Evolutionary conservation across 2,797 vertebrate species (phyloP), one percentile per base, ranked within the genome.

Genomic region (Parotocinclus haroldoi): DNA sequence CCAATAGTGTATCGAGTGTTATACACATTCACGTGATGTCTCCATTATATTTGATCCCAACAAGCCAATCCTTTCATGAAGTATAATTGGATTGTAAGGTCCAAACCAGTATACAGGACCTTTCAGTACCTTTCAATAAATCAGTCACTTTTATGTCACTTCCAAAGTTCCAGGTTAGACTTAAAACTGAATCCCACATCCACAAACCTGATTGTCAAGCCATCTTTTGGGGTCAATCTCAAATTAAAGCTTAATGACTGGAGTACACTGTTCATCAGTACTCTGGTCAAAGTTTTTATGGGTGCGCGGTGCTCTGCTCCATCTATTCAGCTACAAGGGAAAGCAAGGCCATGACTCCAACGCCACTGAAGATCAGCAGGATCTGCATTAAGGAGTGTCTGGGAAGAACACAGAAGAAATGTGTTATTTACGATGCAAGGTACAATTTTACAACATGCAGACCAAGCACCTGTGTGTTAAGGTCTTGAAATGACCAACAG

Each of bases 311-410:
- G 9, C 10, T 10, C 42, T 10, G 9, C 4, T 44, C 42, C 4
- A 36, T 13, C 49, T 69, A 95, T 69, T 92, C 92, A 0, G 91
- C 84, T 11, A 91, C 82, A 54, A 87, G 76, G 0, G 96, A 94
- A 52, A 98, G 88, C 75, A 94, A 76, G 72, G 93, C 94, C 94
- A 98, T 98, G 78, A 95, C 90, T 36, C 89, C 84, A 61, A 97
- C 91, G 17, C 97, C 96, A 4, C 84, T 83, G 83, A 93, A 89
- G 51, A 99, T 89, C 78, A 99, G 90, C 45, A 96, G 82, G 67
- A 98, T 88, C 76, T 99, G 96, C 73, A 92, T 80, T 17, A 98
- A 52, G 16, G 96, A 97, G 70, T 91, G 91, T 83, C 97, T 99
- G 83, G 6, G 53, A 64, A 74, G 66, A 81, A 14, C 16, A 81